Evolutionary conservation across 1,140 invertebrate species (phyloP).

Genomic region (Armadillidium nasatum): DNA sequence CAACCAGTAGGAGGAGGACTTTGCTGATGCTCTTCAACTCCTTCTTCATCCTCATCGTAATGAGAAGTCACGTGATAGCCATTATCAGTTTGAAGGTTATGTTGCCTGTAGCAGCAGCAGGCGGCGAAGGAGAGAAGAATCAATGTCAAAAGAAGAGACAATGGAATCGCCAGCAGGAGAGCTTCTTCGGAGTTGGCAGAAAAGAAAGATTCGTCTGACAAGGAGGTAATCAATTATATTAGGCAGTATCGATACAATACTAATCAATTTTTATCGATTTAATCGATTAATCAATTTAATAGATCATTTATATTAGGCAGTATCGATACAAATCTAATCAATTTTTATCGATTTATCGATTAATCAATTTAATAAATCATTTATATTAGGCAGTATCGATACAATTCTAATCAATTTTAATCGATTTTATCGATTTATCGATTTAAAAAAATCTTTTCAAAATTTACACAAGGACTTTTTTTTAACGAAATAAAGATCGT

Average conservation of each 20-base stretch:
- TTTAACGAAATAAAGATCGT: too few relatives aligned
- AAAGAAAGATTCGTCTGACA: background rate
- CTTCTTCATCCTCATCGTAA: background rate
- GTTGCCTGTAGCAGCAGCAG: background rate
- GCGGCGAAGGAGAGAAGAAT: background rate
- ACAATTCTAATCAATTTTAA: too few relatives aligned
- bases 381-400: too few relatives aligned
- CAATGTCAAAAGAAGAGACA: background rate
- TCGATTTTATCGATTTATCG: too few relatives aligned
- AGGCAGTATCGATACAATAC: background rate
- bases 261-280: background rate
- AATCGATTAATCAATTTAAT: background rate
- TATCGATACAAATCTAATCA: too few relatives aligned
- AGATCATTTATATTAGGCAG: too few relatives aligned
- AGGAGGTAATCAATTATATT: background rate
- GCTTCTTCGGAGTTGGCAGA: background rate
- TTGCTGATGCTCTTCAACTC: background rate
- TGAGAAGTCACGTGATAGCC: background rate
- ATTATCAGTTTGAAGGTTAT: background rate
- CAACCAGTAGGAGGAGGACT: background rate
- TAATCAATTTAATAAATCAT: too few relatives aligned
- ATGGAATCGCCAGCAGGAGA: background rate
- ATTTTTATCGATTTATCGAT: too few relatives aligned
- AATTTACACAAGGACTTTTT: too few relatives aligned
- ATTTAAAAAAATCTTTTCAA: too few relatives aligned